These are phyloP conservation scores for Stenichneumon culpator DNA, from an alignment of 2,888 invertebrate species.

Conservation along the genomic window DNA sequence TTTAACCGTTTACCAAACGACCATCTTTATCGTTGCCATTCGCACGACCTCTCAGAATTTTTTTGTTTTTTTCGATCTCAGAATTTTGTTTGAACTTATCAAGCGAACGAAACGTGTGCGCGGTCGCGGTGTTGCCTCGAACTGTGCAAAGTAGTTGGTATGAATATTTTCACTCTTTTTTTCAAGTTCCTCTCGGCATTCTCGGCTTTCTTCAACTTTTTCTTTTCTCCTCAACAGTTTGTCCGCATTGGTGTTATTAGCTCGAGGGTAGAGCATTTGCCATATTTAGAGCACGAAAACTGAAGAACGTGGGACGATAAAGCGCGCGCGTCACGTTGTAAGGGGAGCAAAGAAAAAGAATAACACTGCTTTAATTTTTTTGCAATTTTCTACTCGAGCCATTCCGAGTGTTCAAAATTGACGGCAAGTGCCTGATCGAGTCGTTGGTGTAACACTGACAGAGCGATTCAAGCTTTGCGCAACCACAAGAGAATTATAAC, in stretches of 20 bases:
- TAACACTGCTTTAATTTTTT: slow-evolving; percentile 7
- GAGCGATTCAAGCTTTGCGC: slow-evolving; percentile 63
- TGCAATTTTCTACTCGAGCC: slow-evolving; percentile 20
- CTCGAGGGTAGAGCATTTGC: slow-evolving; percentile 7
- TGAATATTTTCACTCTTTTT: slow-evolving; percentile 2
- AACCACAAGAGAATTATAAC: slow-evolving; percentile 17
- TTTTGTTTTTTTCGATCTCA: not conserved
- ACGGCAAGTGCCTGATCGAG: slow-evolving; percentile 76
- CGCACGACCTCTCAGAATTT: slow-evolving; percentile 26
- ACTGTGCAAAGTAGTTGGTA: slow-evolving; percentile 23
- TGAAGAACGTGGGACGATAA: slow-evolving; percentile 20
- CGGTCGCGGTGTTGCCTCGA: slow-evolving; percentile 36
- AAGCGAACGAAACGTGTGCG: slow-evolving; percentile 19
- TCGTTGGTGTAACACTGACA: slow-evolving; percentile 75
- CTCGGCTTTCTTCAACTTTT: slow-evolving; percentile 60
- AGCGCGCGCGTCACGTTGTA: slow-evolving; percentile 10
- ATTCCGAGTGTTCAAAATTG: slow-evolving; percentile 41
- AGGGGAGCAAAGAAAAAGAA: not conserved
- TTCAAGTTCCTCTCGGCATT: slow-evolving; percentile 49
- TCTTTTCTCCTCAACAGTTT: slow-evolving; percentile 28
- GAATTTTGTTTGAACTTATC: not conserved
- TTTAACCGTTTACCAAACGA: slow-evolving; percentile 19
- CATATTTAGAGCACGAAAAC: slow-evolving; percentile 22
- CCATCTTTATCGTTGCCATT: slow-evolving; percentile 60
- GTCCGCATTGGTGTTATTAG: not conserved